phyloP scores from a whole-genome alignment of 2,888 invertebrate genomes.

The Caenorhabditis wallacei region DNA sequence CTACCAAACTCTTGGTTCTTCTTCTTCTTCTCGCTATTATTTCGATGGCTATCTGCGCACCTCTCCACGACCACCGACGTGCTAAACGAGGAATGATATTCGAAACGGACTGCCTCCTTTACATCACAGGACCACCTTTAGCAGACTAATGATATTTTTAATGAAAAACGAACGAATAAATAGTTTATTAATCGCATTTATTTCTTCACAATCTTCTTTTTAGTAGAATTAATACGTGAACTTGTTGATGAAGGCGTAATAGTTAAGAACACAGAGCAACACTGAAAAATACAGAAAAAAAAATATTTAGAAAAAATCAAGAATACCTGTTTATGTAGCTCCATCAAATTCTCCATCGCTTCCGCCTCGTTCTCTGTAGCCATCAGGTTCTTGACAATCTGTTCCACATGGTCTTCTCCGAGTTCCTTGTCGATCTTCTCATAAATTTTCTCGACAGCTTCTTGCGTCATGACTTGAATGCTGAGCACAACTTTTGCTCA shows the following conservation, averaged over 20 bases:
- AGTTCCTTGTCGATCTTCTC: constrained; percentile 50
- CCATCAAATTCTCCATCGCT: constrained; percentile 30
- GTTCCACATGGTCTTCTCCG: constrained; percentile 39
- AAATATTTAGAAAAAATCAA: not conserved
- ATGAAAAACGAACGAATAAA: not conserved
- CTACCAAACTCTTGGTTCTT: not conserved
- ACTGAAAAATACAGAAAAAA: constrained; percentile 25
- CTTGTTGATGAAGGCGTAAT: not conserved
- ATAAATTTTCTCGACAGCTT: constrained; percentile 39
- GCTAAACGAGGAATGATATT: too few species aligned
- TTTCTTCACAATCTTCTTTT: constrained; percentile 4
- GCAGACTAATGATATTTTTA: too few species aligned
- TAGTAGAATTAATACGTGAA: not conserved
- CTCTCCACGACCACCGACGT: too few species aligned
- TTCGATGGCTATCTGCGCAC: too few species aligned
- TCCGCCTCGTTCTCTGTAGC: constrained; percentile 26
- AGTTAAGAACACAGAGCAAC: constrained; percentile 31
- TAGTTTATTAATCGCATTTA: not conserved
- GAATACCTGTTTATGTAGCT: constrained; percentile 47
- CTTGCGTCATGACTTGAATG: constrained; percentile 26
- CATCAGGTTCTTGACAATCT: constrained; percentile 43
- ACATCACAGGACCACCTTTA: too few species aligned
- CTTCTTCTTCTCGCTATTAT: not conserved
- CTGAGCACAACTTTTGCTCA: not conserved
- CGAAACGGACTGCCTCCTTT: too few species aligned